phyloP scores from a whole-genome alignment of 1,140 invertebrate species.

The Temnothorax curvispinosus region DNA sequence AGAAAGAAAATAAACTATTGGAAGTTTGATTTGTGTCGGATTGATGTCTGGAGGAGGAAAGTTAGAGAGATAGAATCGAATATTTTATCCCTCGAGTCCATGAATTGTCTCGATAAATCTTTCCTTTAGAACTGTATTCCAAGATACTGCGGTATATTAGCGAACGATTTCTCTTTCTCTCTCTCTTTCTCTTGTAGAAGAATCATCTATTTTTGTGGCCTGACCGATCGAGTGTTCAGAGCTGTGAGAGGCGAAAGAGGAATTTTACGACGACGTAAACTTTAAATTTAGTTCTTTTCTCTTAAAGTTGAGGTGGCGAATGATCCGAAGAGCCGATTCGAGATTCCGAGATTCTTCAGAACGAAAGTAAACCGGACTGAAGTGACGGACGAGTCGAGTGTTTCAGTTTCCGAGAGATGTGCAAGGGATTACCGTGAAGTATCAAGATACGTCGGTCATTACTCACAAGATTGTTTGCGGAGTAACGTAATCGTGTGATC shows the following conservation, averaged over 20 bases:
- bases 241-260: background rate
- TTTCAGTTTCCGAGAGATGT: background rate
- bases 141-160: background rate
- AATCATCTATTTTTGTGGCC: constrained; percentile 41
- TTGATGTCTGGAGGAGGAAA: no score
- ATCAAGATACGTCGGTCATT: constrained; percentile 25
- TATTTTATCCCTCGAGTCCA: background rate
- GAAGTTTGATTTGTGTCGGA: background rate
- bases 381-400: background rate
- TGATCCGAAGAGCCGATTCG: background rate
- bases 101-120: background rate
- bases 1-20: background rate
- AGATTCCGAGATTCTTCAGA: background rate
- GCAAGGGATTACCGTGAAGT: background rate
- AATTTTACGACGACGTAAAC: constrained; percentile 42
- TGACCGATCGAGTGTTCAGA: background rate
- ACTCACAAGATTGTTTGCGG: constrained; percentile 43
- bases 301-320: constrained; percentile 6
- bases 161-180: background rate
- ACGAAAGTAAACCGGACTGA: background rate
- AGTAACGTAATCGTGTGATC: constrained; percentile 44
- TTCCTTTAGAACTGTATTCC: no score
- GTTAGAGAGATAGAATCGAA: background rate
- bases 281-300: constrained; percentile 50
- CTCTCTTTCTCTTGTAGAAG: background rate